Evolutionary conservation across 2,797 vertebrate species (phyloP), one percentile per base, ranked within the genome.

Genomic region (Pseudochaenichthys georgianus): DNA sequence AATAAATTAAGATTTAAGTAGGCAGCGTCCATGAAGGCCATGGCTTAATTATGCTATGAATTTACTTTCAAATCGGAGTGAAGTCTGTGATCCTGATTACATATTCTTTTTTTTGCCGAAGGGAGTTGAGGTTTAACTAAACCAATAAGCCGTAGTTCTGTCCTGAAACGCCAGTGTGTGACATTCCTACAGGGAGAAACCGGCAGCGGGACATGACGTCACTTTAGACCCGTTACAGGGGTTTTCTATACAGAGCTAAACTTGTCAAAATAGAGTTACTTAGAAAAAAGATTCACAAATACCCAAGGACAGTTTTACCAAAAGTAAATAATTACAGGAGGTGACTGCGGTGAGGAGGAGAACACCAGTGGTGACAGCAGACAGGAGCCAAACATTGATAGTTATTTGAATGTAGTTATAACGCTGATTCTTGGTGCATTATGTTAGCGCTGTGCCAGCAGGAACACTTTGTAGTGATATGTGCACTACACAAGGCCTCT

Each of bases 121-220:
- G 21, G 41, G 50, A 61, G 12, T 28, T 34, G 5, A 47, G 15
- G 42, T 73, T 53, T 7, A 73, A 61, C 15, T 38, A 54, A 65
- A 74, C 55, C 62, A 61, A 54, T 87, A 41, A 54, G 46, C 46
- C 61, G 61, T 2, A 50, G 43, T 59, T 53, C 71, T 65, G 38
- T 59, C 42, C 51, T 28, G 34, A 66, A 75, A 88, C 71, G 1
- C 70, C 43, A 38, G 17, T 13, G 70, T 85, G 88, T 10, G 77
- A 89, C 76, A 90, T 88, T 88, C 82, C 75, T 79, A 0, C 34
- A 50, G 54, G 38, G 9, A 74, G 55, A 47, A 47, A 61, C 17
- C 34, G 58, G 45, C 58, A 69, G 61, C 38, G 52, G 67, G 46
- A 69, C 53, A 38, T 5, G 16, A 70, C 16, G 64, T 23, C 54